phyloP scores from a whole-genome alignment of 2,888 invertebrate species.

The Cryptophagus acutangulus region DNA sequence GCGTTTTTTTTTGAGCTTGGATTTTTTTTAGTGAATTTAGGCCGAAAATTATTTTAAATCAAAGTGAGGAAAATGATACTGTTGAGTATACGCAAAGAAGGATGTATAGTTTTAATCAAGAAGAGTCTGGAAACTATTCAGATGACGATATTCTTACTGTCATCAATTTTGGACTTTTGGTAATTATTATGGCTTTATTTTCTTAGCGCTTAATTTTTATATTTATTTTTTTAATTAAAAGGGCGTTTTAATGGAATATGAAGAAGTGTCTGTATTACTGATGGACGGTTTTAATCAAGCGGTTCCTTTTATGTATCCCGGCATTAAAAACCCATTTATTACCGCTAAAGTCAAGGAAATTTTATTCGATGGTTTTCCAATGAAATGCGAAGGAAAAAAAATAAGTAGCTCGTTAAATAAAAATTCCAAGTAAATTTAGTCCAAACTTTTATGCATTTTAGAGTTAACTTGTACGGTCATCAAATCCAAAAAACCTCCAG shows the following conservation, averaged over 20 bases:
- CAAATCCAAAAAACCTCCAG: not conserved
- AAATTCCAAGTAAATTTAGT: too few relatives aligned
- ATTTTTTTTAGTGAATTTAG: slow-evolving; percentile 10
- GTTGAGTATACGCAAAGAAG: slow-evolving; percentile 12
- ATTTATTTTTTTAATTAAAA: not conserved
- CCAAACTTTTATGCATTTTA: not conserved
- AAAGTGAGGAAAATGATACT: slow-evolving; percentile 5
- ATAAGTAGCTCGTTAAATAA: too few relatives aligned
- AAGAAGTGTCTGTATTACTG: not conserved
- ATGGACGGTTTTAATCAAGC: not conserved
- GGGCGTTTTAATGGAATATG: not conserved
- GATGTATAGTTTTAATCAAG: slow-evolving; percentile 48
- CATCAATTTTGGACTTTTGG: slow-evolving; percentile 8
- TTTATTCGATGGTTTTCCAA: slow-evolving; percentile 53
- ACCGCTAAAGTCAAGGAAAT: slow-evolving; percentile 50
- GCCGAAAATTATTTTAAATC: slow-evolving; percentile 2
- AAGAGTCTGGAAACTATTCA: slow-evolving; percentile 45
- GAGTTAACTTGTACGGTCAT: not conserved
- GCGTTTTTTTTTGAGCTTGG: too few relatives aligned
- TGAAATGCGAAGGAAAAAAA: too few relatives aligned
- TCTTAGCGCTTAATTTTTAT: not conserved
- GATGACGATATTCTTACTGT: slow-evolving; percentile 47
- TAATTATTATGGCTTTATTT: too few relatives aligned
- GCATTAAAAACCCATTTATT: slow-evolving; percentile 33
- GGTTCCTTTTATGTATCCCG: slow-evolving; percentile 9